Evolutionary conservation across 2,888 invertebrate genomes (phyloP).

Genomic region (Siphonodentalium dalli): DNA sequence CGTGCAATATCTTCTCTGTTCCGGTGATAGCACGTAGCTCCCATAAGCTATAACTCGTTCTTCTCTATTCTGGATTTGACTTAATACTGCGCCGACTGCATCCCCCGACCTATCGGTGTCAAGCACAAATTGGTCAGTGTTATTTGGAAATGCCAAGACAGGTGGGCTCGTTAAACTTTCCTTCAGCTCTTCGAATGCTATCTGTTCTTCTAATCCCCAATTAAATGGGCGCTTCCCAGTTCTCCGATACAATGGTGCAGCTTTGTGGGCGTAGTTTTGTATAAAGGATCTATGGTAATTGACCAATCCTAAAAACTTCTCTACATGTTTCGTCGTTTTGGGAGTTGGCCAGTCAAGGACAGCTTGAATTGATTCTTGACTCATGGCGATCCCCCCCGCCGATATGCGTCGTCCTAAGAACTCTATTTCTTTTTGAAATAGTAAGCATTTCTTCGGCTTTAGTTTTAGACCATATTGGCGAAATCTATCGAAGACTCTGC

Average conservation of each 20-base stretch:
- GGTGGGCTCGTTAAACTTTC: conserved; percentile 1
- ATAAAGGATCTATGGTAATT: conserved; percentile 19
- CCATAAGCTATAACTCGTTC: conserved; percentile 12
- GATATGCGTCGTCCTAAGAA: conserved; percentile 23
- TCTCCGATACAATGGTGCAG: conserved; percentile 1
- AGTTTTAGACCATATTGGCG: conserved; percentile 7
- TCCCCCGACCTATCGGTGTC: conserved; percentile 11
- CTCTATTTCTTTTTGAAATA: conserved; percentile 16
- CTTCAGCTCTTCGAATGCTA: conserved; percentile 9
- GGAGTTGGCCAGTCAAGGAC: conserved; percentile 12
- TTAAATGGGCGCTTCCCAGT: background rate
- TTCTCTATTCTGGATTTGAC: conserved; percentile 13
- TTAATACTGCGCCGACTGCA: conserved; percentile 16
- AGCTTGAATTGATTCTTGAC: background rate
- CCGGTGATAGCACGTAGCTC: conserved; percentile 9
- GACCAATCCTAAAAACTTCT: conserved; percentile 16
- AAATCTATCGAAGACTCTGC: conserved; percentile 10
- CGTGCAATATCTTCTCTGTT: conserved; percentile 2
- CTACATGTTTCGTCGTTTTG: conserved; percentile 1
- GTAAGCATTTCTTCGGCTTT: conserved; percentile 18
- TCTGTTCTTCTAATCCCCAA: background rate
- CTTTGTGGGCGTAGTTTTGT: background rate
- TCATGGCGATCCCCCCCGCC: background rate
- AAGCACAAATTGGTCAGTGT: conserved; percentile 8
- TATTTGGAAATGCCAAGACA: conserved; percentile 8